These are phyloP conservation scores for Chitala chitala DNA, from an alignment of 2,113 vertebrate species.

Conservation along the genomic window DNA sequence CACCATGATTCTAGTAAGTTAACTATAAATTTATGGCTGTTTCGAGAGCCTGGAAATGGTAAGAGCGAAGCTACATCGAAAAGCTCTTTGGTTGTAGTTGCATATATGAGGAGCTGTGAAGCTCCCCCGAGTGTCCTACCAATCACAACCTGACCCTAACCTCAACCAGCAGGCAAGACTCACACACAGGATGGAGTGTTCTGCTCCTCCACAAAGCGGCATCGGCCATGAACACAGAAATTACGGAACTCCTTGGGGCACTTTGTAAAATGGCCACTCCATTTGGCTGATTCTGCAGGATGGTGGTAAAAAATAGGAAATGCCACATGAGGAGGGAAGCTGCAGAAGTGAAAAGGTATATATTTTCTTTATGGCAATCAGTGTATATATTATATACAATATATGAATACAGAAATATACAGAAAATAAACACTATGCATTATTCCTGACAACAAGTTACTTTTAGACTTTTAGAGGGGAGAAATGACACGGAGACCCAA, in stretches of 20 bases:
- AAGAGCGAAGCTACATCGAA: no score
- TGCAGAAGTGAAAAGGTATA: slow-evolving; percentile 26
- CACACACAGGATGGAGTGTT: slow-evolving; percentile 68
- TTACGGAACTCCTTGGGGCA: slow-evolving; percentile 66
- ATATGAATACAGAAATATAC: not conserved
- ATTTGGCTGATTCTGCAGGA: slow-evolving; percentile 38
- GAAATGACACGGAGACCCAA: not conserved
- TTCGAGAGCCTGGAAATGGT: no score
- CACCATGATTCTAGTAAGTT: no score
- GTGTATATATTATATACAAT: not conserved
- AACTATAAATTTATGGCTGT: no score
- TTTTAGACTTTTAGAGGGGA: no score
- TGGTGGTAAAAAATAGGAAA: no score
- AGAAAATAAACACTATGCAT: no score
- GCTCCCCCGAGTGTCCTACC: no score
- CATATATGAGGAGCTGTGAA: not conserved
- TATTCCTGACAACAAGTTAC: no score
- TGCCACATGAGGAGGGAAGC: no score
- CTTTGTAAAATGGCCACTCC: slow-evolving; percentile 63
- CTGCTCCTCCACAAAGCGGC: slow-evolving; percentile 66
- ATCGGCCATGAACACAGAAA: slow-evolving; percentile 74
- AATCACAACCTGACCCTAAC: not conserved
- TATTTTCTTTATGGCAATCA: no score
- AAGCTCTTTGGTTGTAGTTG: no score
- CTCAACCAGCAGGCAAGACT: slow-evolving; percentile 28